Evolutionary conservation across 2,888 invertebrate species (phyloP), one percentile per base, ranked within the genome.

Genomic region (Pammene fasciana): DNA sequence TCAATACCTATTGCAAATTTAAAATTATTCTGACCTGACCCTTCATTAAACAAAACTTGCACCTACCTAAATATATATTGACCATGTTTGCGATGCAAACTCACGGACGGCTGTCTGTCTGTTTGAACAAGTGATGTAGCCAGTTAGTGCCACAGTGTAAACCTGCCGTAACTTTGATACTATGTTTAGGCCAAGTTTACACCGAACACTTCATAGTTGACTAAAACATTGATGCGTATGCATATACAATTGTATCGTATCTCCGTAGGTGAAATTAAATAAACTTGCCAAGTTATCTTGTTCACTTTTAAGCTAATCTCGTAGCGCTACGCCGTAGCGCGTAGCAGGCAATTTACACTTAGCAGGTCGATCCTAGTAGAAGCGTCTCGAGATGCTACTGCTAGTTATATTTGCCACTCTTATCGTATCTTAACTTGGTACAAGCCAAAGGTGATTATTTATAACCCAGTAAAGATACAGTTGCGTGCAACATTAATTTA

Each of bases 21-120:
- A 38, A 56, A 10, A 11, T 11, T 16, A 38, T 38, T 38, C 56
- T 38, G 56, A 56, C 56, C 56, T n/a, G n/a, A n/a, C 26, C 26
- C 52, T 34, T 52, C 13, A 38, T 5, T 38, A 38, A 38, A 38
- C 9, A 38, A 38, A 1, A 38, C 38, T 38, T 5, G n/a, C n/a
- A n/a, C n/a, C n/a, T n/a, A n/a, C n/a, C n/a, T n/a, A n/a, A n/a
- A 6, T 14, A 34, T 10, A 11, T 16, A 9, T 46, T 46, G 34
- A 43, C 14, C 9, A 14, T 36, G 14, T 60, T 46, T 46, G 14
- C 11, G 13, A 46, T 36, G 34, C 34, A 14, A 34, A 34, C 34
- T 46, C 59, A n/a, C 34, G 46, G 46, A 6, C 34, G n/a, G 34
- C 46, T 13, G 5, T 1, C 18, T 18, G 26, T 26, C 52, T 26